phyloP scores from a whole-genome alignment of 2,113 vertebrate species.

The Coptodon bakossiorum region DNA sequence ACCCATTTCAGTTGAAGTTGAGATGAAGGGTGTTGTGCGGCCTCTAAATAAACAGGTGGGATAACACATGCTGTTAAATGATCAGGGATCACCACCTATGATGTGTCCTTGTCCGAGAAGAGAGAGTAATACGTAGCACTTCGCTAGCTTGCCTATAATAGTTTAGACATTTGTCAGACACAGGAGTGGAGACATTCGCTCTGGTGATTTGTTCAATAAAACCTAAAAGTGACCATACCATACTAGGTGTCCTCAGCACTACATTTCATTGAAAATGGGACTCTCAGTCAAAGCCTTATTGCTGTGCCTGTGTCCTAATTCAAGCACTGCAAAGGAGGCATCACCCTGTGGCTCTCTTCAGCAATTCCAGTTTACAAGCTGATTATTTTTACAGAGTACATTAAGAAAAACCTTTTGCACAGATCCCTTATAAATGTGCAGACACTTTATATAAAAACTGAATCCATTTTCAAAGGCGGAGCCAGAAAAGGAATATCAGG shows the following conservation, averaged over 20 bases:
- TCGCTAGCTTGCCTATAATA: not conserved
- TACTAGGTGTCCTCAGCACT: not conserved
- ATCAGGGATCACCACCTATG: not conserved
- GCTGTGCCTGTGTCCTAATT: not conserved
- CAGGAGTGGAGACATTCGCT: not conserved
- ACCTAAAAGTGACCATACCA: not conserved
- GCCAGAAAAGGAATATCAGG: not conserved
- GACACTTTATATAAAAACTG: not conserved
- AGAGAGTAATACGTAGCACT: not conserved
- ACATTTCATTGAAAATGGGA: not conserved
- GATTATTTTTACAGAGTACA: not conserved
- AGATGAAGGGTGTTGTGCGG: not conserved
- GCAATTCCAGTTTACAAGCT: not conserved
- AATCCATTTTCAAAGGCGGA: not conserved
- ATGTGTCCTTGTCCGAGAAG: not conserved
- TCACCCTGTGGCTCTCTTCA: not conserved
- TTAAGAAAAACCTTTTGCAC: not conserved
- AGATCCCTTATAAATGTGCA: not conserved
- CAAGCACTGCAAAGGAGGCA: not conserved
- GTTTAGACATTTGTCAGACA: not conserved
- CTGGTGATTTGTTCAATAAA: not conserved
- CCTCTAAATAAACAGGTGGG: not conserved
- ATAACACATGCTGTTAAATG: not conserved
- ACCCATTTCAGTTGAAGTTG: not conserved
- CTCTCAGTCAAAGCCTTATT: not conserved